Conservation (phyloP, 2,888 invertebrate genomes). For the Synergus japonicus region DNA sequence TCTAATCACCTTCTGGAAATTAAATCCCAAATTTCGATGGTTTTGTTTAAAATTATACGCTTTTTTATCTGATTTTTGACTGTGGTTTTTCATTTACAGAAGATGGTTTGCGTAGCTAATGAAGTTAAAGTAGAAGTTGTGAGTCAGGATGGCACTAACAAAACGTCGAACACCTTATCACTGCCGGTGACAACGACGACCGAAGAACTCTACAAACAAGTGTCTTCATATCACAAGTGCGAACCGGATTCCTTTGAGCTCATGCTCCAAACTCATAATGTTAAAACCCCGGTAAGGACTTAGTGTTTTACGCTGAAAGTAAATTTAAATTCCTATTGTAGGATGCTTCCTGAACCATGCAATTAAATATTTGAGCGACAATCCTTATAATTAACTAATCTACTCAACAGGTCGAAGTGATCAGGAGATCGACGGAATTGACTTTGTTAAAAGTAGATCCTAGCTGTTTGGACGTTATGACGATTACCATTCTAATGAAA, state of each 20-base stretch:
- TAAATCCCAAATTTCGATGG: too few relatives aligned
- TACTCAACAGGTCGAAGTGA: not conserved
- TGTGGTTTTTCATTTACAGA: conserved; percentile 67
- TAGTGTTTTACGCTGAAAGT: not conserved
- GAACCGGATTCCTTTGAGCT: conserved; percentile 8
- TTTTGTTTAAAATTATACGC: too few relatives aligned
- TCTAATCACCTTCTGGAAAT: not conserved
- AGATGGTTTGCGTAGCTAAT: conserved; percentile 78
- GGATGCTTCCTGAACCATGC: not conserved
- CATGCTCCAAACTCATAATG: not conserved
- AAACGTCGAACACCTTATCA: not conserved
- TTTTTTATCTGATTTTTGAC: conserved; percentile 11
- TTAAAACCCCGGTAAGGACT: not conserved
- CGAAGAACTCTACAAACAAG: not conserved
- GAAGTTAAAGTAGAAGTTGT: conserved; percentile 76
- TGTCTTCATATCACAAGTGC: not conserved
- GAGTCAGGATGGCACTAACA: conserved; percentile 73
- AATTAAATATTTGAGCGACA: not conserved
- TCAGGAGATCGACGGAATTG: not conserved
- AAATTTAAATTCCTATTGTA: not conserved
- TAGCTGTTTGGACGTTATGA: not conserved
- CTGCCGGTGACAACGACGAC: conserved; percentile 46
- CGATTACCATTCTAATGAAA: not conserved
- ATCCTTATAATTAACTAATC: not conserved
- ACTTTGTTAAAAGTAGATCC: not conserved